phyloP scores from a whole-genome alignment of 2,888 invertebrate species.

The Gastrophysa polygoni region DNA sequence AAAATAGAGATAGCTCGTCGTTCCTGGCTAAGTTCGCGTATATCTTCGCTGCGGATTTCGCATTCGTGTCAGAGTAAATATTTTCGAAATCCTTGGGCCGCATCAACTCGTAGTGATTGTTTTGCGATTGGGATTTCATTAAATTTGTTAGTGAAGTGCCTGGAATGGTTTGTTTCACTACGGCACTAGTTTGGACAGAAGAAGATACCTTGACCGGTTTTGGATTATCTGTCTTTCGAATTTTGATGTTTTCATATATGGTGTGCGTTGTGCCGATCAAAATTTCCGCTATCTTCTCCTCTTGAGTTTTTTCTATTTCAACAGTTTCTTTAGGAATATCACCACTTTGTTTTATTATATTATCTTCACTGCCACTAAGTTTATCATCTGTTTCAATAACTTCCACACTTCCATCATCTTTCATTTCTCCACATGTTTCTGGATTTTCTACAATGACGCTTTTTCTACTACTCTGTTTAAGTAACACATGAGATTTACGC shows the following conservation, averaged over 20 bases:
- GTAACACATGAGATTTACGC: constrained; percentile 55
- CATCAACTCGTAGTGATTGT: constrained; percentile 60
- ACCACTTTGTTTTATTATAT: not conserved
- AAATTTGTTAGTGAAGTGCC: constrained; percentile 34
- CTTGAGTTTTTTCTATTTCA: constrained; percentile 35
- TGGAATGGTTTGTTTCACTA: constrained; percentile 56
- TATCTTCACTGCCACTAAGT: not conserved
- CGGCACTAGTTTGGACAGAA: constrained; percentile 64
- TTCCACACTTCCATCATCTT: constrained; percentile 31
- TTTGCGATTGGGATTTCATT: constrained; percentile 35
- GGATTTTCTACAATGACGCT: constrained; percentile 54
- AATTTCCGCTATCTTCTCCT: constrained; percentile 52
- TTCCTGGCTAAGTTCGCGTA: constrained; percentile 60
- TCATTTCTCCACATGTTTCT: constrained; percentile 40
- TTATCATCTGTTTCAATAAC: constrained; percentile 35
- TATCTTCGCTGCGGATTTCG: constrained; percentile 50
- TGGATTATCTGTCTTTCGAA: constrained; percentile 50
- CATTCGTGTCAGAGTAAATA: constrained; percentile 56
- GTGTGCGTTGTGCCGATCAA: constrained; percentile 56
- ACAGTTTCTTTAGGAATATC: constrained; percentile 22
- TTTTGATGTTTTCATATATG: constrained; percentile 59
- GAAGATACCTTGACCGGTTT: constrained; percentile 63
- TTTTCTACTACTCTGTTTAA: constrained; percentile 48
- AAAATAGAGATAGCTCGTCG: constrained; percentile 53
- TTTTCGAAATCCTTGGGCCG: constrained; percentile 64